Percentiles rank a stretch among this genome's conserved stretches.
Conservation (phyloP, 1,140 invertebrate species). For the Contarinia nasturtii region DNA sequence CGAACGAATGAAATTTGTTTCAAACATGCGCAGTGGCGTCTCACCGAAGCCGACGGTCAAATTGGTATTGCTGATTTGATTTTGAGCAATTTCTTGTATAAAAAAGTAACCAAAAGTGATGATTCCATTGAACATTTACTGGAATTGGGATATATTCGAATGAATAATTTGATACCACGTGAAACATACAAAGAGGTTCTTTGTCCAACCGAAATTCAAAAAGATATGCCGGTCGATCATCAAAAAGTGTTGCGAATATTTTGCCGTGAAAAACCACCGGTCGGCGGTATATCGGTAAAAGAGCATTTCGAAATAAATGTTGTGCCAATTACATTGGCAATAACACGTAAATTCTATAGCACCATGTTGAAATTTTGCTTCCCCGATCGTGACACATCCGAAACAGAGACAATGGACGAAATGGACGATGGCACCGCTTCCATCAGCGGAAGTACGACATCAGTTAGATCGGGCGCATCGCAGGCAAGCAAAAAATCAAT, state of each 20-base stretch:
- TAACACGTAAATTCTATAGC: slow-evolving; percentile 95
- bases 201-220: slow-evolving; percentile 67
- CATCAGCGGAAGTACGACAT: slow-evolving; percentile 20
- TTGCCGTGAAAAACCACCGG: slow-evolving; percentile 76
- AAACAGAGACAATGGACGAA: slow-evolving; percentile 43
- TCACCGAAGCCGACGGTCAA: slow-evolving; percentile 94
- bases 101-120: slow-evolving; percentile 89
- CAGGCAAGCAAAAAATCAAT: slow-evolving; percentile 18
- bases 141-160: slow-evolving; percentile 90
- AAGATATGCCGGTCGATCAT: slow-evolving; percentile 74
- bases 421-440: slow-evolving; percentile 28
- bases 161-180: slow-evolving; percentile 87
- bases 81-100: slow-evolving; percentile 93
- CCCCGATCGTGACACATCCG: slow-evolving; percentile 81
- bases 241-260: slow-evolving; percentile 72
- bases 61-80: slow-evolving; percentile 91
- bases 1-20: slow-evolving; percentile 94
- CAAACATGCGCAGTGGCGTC: slow-evolving; percentile 93
- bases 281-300: slow-evolving; percentile 94
- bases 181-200: slow-evolving; percentile 87
- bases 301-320: slow-evolving; percentile 97
- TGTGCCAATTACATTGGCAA: slow-evolving; percentile 78
- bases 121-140: slow-evolving; percentile 93
- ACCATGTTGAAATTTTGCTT: slow-evolving; percentile 98
- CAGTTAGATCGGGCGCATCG: slow-evolving; percentile 20